Evolutionary conservation across 1,140 invertebrate species (phyloP).

Genomic region (Drosophila novamexicana): DNA sequence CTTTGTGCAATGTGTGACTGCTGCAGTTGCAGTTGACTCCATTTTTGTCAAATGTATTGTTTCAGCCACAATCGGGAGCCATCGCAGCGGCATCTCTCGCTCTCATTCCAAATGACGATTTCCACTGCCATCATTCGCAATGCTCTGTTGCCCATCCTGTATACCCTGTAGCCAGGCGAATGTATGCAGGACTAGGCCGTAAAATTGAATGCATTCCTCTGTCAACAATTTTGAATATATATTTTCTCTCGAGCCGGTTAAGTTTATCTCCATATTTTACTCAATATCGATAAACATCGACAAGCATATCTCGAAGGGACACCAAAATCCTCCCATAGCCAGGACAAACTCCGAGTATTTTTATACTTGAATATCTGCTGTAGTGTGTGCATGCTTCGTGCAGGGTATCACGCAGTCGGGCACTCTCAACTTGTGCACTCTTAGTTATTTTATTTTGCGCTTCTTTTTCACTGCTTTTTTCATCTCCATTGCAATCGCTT

Average conservation of each 20-base stretch:
- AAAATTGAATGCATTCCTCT: too few relatives aligned
- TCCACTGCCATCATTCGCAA: slow-evolving; percentile 24
- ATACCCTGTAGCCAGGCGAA: background rate
- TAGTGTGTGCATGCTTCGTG: background rate
- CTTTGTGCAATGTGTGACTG: slow-evolving; percentile 68
- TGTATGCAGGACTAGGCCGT: too few relatives aligned
- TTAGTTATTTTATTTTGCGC: background rate
- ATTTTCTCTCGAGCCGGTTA: too few relatives aligned
- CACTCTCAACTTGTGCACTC: background rate
- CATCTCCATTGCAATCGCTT: slow-evolving; percentile 27
- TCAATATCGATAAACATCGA: background rate
- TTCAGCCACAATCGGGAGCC: slow-evolving; percentile 50
- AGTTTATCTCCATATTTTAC: too few relatives aligned
- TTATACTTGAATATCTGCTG: too few relatives aligned
- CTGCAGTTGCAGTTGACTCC: slow-evolving; percentile 81
- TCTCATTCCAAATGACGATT: slow-evolving; percentile 16
- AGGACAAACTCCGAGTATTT: too few relatives aligned
- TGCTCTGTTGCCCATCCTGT: slow-evolving; percentile 16
- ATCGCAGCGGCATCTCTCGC: slow-evolving; percentile 6
- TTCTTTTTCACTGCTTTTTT: slow-evolving; percentile 8
- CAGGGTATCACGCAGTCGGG: background rate
- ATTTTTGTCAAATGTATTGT: slow-evolving; percentile 82
- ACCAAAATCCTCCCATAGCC: too few relatives aligned
- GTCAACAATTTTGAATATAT: too few relatives aligned
- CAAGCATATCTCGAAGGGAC: background rate